Evolutionary conservation across 1,140 invertebrate genomes (phyloP), one percentile per base, ranked within the genome.

Genomic region (Nasonia longicornis): DNA sequence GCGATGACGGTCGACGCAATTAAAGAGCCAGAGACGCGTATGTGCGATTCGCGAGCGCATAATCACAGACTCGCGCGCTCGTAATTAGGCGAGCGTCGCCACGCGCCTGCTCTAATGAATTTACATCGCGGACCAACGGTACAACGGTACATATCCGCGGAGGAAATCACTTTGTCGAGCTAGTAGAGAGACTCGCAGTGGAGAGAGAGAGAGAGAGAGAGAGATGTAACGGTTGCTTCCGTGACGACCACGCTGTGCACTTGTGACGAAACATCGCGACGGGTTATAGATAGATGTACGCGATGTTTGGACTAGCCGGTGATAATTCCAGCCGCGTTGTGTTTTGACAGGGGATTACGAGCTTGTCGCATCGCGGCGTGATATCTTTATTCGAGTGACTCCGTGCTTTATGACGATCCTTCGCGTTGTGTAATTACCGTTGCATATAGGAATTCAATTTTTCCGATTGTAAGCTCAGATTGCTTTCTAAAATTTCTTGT

Each of bases 161-260:
- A 66, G 73, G 31, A 74, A 74, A 74, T 45, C 45, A 58, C 11
- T 74, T 74, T 58, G 31, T 66, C 29, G 74, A 63, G 71, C 45
- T 73, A 73, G 26, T 26, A 26, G 26, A 26, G 42, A 16, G 52
- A 58, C 52, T 20, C 20, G 20, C 1, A 2, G 20, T 1, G 6
- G 52, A 58, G 52, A 2, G 64, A 58, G 14, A 58, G 52, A n/a
- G 52, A 58, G 52, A 58, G 14, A 58, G 52, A n/a, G 52, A 58
- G 52, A 20, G 64, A 67, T 0, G 10, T 67, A 67, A 67, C 64
- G 64, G 64, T 67, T 58, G 72, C 72, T 63, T 76, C 74, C 29
- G 20, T 20, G 58, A 48, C 52, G 52, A 58, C 52, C 20, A n/a
- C 52, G 14, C 45, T 48, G 45, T 48, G 12, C 45, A 48, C 12